A percentile compares a stretch with the other conserved stretches of the same genome.
Evolutionary conservation across 2,797 vertebrate species (phyloP).

Genomic region (Lepus townsendii): DNA sequence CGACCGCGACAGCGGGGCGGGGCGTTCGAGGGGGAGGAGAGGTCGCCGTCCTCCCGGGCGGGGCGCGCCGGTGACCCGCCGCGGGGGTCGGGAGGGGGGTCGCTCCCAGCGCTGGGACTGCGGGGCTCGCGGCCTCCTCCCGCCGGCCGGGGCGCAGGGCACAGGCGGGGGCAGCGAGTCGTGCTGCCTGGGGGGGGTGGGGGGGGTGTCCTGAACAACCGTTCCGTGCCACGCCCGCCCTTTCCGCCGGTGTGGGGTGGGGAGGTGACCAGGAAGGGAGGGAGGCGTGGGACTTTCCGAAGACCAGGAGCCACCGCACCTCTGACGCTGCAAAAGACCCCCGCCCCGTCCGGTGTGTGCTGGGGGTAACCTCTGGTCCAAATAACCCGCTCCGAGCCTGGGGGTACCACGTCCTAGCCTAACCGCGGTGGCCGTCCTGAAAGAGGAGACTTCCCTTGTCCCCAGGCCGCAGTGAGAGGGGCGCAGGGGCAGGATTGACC

Average conservation of each 20-base stretch:
- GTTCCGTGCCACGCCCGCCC: background rate
- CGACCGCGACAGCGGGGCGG: slow-evolving; percentile 74
- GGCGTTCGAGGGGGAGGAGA: slow-evolving; percentile 78
- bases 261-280: background rate
- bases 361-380: background rate
- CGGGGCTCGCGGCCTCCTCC: background rate
- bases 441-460: background rate
- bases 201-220: background rate
- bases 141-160: background rate
- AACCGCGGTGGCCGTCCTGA: background rate
- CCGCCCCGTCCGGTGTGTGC: no score
- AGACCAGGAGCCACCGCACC: background rate
- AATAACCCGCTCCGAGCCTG: background rate
- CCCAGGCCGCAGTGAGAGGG: background rate
- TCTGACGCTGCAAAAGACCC: background rate
- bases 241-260: background rate
- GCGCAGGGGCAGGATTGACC: background rate
- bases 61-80: background rate
- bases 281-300: background rate
- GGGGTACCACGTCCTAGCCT: background rate
- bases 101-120: background rate
- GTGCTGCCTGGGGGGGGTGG: background rate
- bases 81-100: background rate
- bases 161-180: background rate
- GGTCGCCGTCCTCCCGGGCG: slow-evolving; percentile 65